A percentile compares a stretch with the other conserved stretches of the same genome.
Evolutionary conservation across 2,113 vertebrate genomes (phyloP).

Genomic region (Eurypyga helias): DNA sequence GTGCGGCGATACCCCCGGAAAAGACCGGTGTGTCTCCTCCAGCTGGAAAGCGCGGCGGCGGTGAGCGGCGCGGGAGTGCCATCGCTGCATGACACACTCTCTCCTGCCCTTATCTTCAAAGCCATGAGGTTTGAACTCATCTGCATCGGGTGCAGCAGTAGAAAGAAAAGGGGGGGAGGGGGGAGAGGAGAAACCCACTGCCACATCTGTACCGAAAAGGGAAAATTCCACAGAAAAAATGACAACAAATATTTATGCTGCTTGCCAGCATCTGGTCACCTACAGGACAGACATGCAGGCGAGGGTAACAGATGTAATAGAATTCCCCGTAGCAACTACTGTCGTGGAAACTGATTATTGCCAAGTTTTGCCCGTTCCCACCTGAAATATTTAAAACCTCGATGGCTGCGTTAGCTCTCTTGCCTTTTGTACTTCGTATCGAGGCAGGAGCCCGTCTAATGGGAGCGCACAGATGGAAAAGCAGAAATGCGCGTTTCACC

Average conservation of each 20-base stretch:
- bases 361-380: slow-evolving; percentile 14
- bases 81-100: neutral
- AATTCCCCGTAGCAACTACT: slow-evolving; percentile 35
- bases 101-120: slow-evolving; percentile 35
- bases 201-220: neutral
- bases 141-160: neutral
- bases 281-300: neutral
- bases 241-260: neutral
- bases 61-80: neutral
- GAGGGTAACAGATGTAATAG: neutral
- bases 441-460: neutral
- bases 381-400: slow-evolving; percentile 59
- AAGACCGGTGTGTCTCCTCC: slow-evolving; percentile 4
- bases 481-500: slow-evolving; percentile 22
- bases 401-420: slow-evolving; percentile 37
- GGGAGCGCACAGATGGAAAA: neutral
- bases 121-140: slow-evolving; percentile 2
- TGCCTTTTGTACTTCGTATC: neutral
- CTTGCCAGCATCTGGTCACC: slow-evolving; percentile 44
- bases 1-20: neutral
- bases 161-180: neutral
- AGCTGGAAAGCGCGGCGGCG: neutral
- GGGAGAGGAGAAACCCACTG: neutral
- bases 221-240: slow-evolving; percentile 32
- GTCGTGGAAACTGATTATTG: slow-evolving; percentile 30